phyloP scores from a whole-genome alignment of 2,113 vertebrate species.

The Caloenas nicobarica region DNA sequence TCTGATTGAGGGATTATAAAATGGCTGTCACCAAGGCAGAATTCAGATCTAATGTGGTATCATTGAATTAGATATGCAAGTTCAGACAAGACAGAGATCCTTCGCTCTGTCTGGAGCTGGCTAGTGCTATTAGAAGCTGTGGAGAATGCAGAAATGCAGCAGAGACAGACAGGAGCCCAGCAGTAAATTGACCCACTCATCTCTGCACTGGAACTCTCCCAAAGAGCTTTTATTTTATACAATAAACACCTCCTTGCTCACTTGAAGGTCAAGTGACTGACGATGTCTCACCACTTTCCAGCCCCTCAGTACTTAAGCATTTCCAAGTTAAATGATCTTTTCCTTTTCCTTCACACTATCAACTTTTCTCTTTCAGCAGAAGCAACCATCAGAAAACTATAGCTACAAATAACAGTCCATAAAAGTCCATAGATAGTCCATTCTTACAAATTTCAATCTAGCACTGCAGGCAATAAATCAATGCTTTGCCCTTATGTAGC shows the following conservation, averaged over 20 bases:
- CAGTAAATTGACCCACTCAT: constrained; percentile 51
- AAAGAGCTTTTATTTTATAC: constrained; percentile 24
- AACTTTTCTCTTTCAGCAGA: neutral
- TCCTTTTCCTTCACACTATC: neutral
- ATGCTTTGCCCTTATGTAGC: neutral
- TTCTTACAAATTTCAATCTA: constrained; percentile 41
- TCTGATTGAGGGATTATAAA: neutral
- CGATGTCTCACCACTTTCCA: neutral
- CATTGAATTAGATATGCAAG: neutral
- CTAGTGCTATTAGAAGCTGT: neutral
- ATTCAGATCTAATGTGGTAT: neutral
- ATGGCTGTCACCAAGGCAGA: neutral
- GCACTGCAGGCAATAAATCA: constrained; percentile 37
- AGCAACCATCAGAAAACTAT: neutral
- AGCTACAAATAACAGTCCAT: constrained; percentile 15
- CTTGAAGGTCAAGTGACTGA: constrained; percentile 55
- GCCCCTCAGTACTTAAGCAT: neutral
- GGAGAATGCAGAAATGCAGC: neutral
- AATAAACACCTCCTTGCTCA: constrained; percentile 11
- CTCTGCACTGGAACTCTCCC: constrained; percentile 14
- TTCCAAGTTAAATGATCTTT: constrained; percentile 25
- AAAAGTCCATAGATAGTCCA: neutral
- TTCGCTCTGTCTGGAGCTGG: neutral
- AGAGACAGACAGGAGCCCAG: constrained; percentile 45
- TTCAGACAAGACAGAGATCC: neutral